Evolutionary conservation across 2,888 invertebrate species (phyloP), one percentile per base, ranked within the genome.

Genomic region (Sclerodermus sp.): DNA sequence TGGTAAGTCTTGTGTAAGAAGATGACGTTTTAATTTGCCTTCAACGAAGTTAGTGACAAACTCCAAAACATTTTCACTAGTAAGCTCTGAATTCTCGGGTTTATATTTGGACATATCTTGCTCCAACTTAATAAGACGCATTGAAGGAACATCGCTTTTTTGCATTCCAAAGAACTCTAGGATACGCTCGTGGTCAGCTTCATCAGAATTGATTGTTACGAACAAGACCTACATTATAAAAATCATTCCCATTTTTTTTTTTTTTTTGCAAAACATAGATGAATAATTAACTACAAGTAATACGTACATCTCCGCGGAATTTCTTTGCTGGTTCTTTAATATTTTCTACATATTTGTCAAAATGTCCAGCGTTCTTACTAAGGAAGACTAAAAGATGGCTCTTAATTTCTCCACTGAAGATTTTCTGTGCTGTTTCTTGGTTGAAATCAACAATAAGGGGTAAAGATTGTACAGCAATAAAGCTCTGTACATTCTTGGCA

Each of bases 111-210:
- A 89, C 96, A 97, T 96, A 77, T 96, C 96, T 70, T 97, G 95
- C 79, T 96, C 96, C 58, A 99, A 83, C 60, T 90, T 90, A 79
- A 99, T 98, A 60, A 99, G 84, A 66, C 97, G 88, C 72, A 94
- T 90, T 1, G 90, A 86, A 8, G 95, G 95, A 12, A 91, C 86
- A 76, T 94, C 94, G n/a, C 91, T 91, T 79, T 92, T 91, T 82
- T 90, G 92, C 87, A 98, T 89, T 68, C 97, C 98, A 81, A 99
- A 99, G 92, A 97, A 99, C 82, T 99, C 99, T 77, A 99, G 83
- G 79, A 99, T 98, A 74, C 98, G 86, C 70, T 90, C 89, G 81
- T 99, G 97, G 78, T 99, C 98, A 74, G 93, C 91, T 75, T 95
- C 92, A 73, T 93, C 95, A 42, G 93, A 88, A 79, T 99, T 91